Conservation (phyloP, 2,113 vertebrate genomes). For the Isurus oxyrinchus region DNA sequence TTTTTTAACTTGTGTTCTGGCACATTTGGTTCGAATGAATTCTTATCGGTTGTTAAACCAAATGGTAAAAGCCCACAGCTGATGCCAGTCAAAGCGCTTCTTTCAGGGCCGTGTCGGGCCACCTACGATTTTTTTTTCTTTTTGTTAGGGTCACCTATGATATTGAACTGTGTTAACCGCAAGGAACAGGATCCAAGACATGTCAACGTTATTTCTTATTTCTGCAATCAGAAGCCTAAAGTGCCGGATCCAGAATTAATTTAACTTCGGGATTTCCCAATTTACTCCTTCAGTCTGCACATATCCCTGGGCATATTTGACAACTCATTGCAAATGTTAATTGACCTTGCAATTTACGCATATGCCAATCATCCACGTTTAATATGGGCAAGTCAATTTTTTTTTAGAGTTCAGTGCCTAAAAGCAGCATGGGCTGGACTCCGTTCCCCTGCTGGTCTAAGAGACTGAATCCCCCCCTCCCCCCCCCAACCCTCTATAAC, state of each 20-base stretch:
- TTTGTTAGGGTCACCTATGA: not conserved
- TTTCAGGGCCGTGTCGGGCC: not conserved
- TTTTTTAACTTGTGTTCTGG: not conserved
- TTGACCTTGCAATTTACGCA: not conserved
- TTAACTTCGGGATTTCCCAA: not conserved
- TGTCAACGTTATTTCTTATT: not conserved
- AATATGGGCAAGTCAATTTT: not conserved
- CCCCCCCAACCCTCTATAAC: not conserved
- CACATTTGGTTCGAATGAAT: not conserved
- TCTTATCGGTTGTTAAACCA: not conserved
- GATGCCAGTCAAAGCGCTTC: not conserved
- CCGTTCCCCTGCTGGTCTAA: not conserved
- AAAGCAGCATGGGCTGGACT: not conserved
- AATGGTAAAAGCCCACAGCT: not conserved
- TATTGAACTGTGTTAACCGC: not conserved
- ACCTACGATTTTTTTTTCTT: too few species aligned
- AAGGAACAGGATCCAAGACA: not conserved
- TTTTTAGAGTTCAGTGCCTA: not conserved
- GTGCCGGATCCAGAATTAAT: not conserved
- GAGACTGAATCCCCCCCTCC: not conserved
- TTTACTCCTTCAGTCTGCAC: not conserved
- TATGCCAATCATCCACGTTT: not conserved
- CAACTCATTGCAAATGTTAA: not conserved
- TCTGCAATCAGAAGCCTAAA: not conserved
- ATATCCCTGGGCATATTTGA: not conserved